Evolutionary conservation across 2,888 invertebrate species (phyloP), one percentile per base, ranked within the genome.

Genomic region (Tyria jacobaeae): DNA sequence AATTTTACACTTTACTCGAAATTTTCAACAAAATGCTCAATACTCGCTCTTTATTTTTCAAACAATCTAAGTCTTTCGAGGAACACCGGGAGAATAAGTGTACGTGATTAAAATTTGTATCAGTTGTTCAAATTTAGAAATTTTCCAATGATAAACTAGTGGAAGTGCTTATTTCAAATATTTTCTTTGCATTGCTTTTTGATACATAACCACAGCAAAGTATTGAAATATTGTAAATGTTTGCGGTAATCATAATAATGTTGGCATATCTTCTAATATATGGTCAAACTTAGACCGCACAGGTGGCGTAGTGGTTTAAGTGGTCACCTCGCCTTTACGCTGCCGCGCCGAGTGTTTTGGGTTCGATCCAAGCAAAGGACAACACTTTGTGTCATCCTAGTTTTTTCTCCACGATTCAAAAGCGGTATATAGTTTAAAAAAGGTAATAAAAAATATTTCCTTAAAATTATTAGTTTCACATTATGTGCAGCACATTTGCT

Each of bases 71-170:
- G 50, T 31, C 60, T 24, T 55, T 54, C 41, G 39, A 53, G 50
- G 39, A 50, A 34, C 50, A 34, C 55, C 49, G 27, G 25, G 60
- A 49, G 51, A 54, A 55, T 54, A 60, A 51, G 37, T 50, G 37
- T 57, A 57, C 60, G 55, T 60, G 55, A 55, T 55, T 55, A 60
- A 60, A 60, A 60, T 60, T 60, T 53, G 21, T 17, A 60, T 34
- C 49, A 55, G 25, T 55, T 55, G 24, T 39, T 41, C 50, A 21
- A 35, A 49, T 60, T 49, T 54, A 53, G 31, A 60, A 54, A 60
- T 49, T 54, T 21, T 37, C n/a, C n/a, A 39, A 17, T 39, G 21
- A n/a, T 21, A 27, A 37, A 54, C 35, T n/a, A 37, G 47, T 48
- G 25, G 47, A 17, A 21, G 24, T 47, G 27, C 37, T 52, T 59